Evolutionary conservation across 2,113 vertebrate genomes (phyloP).

Genomic region (Lethenteron camtschaticum): DNA sequence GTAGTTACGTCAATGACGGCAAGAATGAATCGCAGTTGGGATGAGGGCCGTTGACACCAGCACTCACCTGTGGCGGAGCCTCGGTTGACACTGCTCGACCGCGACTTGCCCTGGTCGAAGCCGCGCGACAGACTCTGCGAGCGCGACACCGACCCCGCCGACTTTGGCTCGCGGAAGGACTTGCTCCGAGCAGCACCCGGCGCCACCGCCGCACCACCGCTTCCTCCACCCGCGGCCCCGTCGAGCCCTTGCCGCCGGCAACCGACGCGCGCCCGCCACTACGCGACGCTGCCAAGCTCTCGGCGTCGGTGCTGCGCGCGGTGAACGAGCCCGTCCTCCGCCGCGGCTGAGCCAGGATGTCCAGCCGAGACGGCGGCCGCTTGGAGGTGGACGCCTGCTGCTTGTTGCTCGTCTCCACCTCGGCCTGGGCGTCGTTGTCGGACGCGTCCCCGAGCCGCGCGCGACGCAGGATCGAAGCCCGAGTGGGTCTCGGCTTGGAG

Average conservation of each 20-base stretch:
- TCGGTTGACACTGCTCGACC: not conserved
- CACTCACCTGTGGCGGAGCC: slow-evolving; percentile 1
- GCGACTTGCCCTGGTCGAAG: not conserved
- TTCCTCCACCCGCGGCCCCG: not conserved
- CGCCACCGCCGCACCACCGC: too few relatives aligned
- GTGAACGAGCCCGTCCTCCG: slow-evolving; percentile 66
- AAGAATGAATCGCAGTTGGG: slow-evolving; percentile 10
- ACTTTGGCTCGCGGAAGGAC: not conserved
- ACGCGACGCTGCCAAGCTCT: too few relatives aligned
- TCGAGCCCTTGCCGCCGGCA: not conserved
- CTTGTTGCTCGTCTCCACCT: slow-evolving; percentile 25
- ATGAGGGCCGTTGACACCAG: slow-evolving; percentile 16
- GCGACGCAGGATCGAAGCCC: slow-evolving; percentile 66
- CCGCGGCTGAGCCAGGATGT: slow-evolving; percentile 72
- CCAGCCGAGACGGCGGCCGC: slow-evolving; percentile 48
- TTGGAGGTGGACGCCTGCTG: slow-evolving; percentile 10
- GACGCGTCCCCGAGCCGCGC: slow-evolving; percentile 71
- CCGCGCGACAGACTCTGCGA: slow-evolving; percentile 1
- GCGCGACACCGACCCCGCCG: not conserved
- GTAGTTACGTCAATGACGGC: too few relatives aligned
- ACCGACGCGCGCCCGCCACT: not conserved
- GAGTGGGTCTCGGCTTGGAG: slow-evolving; percentile 37
- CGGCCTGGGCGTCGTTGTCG: slow-evolving; percentile 47
- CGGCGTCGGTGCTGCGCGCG: slow-evolving; percentile 24
- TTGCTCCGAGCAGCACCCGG: not conserved